These are phyloP conservation scores for Drosophila miranda DNA, from an alignment of 1,140 invertebrate species.

Conservation along the genomic window DNA sequence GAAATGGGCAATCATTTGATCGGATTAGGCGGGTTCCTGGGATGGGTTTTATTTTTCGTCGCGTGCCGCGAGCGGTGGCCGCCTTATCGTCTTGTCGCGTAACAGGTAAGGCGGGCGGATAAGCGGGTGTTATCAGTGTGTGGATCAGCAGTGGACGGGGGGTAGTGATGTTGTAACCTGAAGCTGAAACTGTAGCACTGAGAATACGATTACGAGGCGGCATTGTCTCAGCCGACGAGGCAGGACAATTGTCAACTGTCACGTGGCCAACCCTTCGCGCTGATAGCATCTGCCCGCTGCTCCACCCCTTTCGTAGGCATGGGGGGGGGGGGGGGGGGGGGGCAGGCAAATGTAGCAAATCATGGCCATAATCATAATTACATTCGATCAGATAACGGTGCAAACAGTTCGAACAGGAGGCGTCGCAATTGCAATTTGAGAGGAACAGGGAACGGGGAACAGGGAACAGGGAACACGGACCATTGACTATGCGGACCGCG, in stretches of 20 bases:
- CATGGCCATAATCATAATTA: conserved; percentile 81
- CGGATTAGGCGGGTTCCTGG: conserved; percentile 61
- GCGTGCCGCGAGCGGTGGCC: conserved; percentile 51
- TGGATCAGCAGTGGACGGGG: not conserved
- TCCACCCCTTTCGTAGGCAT: conserved; percentile 13
- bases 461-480: not conserved
- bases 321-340: not conserved
- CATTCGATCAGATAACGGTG: conserved; percentile 77
- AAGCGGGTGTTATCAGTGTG: conserved; percentile 31
- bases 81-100: conserved; percentile 63
- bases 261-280: conserved; percentile 67
- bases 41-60: conserved; percentile 42
- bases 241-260: conserved; percentile 62
- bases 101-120: conserved; percentile 59
- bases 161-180: not conserved
- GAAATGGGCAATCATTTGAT: conserved; percentile 77
- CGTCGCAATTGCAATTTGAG: conserved; percentile 68
- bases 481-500: not conserved
- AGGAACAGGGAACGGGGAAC: no score
- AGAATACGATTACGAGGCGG: conserved; percentile 50
- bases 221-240: conserved; percentile 47
- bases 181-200: conserved; percentile 61
- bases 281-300: conserved; percentile 2
- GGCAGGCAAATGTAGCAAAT: conserved; percentile 73
- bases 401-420: conserved; percentile 35